phyloP scores from a whole-genome alignment of 2,888 invertebrate species.

The Lepeophtheirus nordmannii region DNA sequence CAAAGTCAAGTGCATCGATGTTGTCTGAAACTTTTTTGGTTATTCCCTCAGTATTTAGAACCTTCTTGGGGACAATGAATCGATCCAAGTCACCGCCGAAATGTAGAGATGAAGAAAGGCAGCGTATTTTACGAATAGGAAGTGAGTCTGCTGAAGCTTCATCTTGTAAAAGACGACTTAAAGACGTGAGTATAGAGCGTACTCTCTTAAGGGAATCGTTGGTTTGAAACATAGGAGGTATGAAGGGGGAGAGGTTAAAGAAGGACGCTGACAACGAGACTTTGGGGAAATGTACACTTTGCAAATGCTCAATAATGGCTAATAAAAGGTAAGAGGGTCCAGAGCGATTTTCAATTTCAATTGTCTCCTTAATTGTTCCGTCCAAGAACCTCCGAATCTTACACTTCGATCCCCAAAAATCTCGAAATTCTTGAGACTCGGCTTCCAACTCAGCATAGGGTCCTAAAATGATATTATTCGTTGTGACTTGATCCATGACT shows the following conservation, averaged over 20 bases:
- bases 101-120: background rate
- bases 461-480: background rate
- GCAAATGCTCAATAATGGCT: conserved; percentile 9
- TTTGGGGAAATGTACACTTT: background rate
- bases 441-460: background rate
- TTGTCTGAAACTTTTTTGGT: too few species aligned
- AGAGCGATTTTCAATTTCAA: conserved; percentile 2
- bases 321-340: conserved; percentile 3
- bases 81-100: background rate
- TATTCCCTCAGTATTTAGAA: background rate
- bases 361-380: conserved; percentile 5
- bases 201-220: background rate
- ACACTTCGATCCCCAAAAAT: conserved; percentile 9
- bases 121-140: background rate
- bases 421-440: background rate
- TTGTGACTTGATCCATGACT: background rate
- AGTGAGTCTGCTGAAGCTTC: conserved; percentile 6
- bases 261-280: background rate
- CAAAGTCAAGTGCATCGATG: background rate
- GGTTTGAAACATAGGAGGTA: background rate
- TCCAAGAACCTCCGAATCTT: conserved; percentile 7
- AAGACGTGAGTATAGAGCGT: background rate
- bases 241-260: background rate
- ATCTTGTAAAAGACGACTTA: background rate
- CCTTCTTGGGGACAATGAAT: background rate